Percentiles rank a stretch among this genome's conserved stretches.
These are phyloP conservation scores for Nephila pilipes DNA, from an alignment of 1,140 invertebrate genomes.

Conservation along the genomic window DNA sequence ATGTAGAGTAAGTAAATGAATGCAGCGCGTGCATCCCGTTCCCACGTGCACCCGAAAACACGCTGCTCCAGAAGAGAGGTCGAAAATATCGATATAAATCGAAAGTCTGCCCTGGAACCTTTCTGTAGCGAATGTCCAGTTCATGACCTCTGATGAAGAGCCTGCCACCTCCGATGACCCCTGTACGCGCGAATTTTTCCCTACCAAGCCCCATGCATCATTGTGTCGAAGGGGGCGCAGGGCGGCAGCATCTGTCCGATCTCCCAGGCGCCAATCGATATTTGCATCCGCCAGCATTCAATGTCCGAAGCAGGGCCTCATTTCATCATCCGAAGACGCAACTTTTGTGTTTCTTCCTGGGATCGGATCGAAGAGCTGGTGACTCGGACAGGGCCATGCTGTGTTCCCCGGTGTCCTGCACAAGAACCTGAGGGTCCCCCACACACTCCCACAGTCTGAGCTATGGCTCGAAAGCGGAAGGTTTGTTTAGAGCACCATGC, in stretches of 20 bases:
- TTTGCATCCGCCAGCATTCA: slow-evolving; percentile 46
- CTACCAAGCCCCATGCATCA: background rate
- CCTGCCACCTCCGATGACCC: too few relatives aligned
- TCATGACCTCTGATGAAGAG: background rate
- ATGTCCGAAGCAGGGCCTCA: slow-evolving; percentile 37
- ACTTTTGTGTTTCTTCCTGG: background rate
- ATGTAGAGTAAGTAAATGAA: too few relatives aligned
- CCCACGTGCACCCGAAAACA: too few relatives aligned
- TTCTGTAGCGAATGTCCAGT: too few relatives aligned
- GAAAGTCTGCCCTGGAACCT: too few relatives aligned
- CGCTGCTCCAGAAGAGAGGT: too few relatives aligned
- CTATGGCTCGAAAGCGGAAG: background rate
- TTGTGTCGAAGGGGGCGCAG: background rate
- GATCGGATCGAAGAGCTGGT: too few relatives aligned
- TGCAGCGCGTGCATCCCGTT: too few relatives aligned
- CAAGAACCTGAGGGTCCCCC: background rate
- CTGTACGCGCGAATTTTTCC: background rate
- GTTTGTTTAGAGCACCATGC: too few relatives aligned
- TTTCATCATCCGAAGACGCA: slow-evolving; percentile 8
- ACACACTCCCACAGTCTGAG: background rate
- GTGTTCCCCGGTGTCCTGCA: too few relatives aligned
- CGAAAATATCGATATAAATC: too few relatives aligned
- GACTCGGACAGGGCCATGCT: background rate
- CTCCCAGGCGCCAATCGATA: slow-evolving; percentile 62
- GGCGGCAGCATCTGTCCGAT: slow-evolving; percentile 32